phyloP scores from a whole-genome alignment of 2,797 vertebrate species.

The Moxostoma hubbsi region DNA sequence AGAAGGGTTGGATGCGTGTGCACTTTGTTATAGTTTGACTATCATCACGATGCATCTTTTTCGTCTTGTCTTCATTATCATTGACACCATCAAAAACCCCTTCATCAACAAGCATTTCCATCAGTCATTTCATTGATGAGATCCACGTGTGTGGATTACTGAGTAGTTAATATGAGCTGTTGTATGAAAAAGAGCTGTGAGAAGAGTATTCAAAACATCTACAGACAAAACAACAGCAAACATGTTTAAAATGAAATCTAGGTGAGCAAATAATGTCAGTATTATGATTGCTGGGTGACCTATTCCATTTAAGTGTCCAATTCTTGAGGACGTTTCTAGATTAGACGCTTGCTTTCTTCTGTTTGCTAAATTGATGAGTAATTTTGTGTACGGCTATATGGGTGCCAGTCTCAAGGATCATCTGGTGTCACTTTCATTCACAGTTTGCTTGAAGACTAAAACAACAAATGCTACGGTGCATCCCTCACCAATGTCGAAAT shows the following conservation, averaged over 20 bases:
- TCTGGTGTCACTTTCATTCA: conserved; percentile 41
- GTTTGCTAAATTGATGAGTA: not conserved
- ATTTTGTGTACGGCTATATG: conserved; percentile 1
- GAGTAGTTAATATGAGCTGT: no score
- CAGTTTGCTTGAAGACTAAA: conserved; percentile 15
- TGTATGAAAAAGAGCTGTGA: not conserved
- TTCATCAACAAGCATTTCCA: no score
- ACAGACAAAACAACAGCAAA: not conserved
- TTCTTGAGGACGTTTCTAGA: not conserved
- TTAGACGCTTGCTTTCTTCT: not conserved
- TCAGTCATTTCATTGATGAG: no score
- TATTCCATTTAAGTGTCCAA: not conserved
- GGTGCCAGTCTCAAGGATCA: conserved; percentile 16
- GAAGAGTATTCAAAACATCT: no score
- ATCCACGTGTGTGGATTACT: no score
- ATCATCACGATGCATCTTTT: no score
- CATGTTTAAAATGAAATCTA: not conserved
- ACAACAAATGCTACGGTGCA: conserved; percentile 1
- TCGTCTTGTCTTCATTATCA: no score
- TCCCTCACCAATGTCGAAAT: not conserved
- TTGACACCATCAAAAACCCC: no score
- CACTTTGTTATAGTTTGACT: no score
- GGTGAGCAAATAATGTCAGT: not conserved
- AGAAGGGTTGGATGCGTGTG: no score
- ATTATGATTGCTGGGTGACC: no score